These are phyloP conservation scores for Lutjanus campechanus DNA, from an alignment of 2,797 vertebrate genomes.

Conservation along the genomic window DNA sequence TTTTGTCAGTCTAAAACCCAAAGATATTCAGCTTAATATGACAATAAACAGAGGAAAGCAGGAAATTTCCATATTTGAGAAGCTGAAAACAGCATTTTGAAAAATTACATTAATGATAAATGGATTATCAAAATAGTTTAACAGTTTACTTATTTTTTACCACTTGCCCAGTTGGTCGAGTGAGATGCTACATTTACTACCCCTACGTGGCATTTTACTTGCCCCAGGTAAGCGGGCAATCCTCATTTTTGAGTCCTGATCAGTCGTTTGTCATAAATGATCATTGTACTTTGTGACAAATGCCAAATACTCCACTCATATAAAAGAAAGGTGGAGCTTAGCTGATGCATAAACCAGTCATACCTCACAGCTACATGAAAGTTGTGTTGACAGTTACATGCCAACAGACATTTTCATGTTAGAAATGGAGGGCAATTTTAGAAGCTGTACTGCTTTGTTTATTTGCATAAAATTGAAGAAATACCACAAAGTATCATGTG, in stretches of 20 bases:
- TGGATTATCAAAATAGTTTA: too few species aligned
- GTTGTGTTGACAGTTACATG: slow-evolving; percentile 37
- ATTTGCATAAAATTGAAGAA: slow-evolving; percentile 82
- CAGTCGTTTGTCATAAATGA: slow-evolving; percentile 7
- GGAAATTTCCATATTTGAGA: too few species aligned
- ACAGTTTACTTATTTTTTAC: too few species aligned
- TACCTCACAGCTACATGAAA: slow-evolving; percentile 41
- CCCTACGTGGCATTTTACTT: too few species aligned
- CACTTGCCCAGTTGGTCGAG: too few species aligned
- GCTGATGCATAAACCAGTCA: slow-evolving; percentile 24
- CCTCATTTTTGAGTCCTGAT: not conserved
- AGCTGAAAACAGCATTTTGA: too few species aligned
- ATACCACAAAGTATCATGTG: slow-evolving; percentile 67
- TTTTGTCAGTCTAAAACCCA: too few species aligned
- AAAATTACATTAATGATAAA: too few species aligned
- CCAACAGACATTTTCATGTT: slow-evolving; percentile 41
- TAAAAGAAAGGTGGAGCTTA: slow-evolving; percentile 15
- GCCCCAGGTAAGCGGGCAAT: too few species aligned
- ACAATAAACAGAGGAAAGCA: too few species aligned
- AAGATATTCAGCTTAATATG: too few species aligned
- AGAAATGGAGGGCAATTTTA: slow-evolving; percentile 65
- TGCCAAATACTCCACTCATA: slow-evolving; percentile 17
- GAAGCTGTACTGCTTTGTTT: slow-evolving; percentile 72
- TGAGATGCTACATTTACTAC: too few species aligned
- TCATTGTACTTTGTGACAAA: not conserved